Evolutionary conservation across 1,140 invertebrate species (phyloP), one percentile per base, ranked within the genome.

Genomic region (Cardiocondyla obscurior): DNA sequence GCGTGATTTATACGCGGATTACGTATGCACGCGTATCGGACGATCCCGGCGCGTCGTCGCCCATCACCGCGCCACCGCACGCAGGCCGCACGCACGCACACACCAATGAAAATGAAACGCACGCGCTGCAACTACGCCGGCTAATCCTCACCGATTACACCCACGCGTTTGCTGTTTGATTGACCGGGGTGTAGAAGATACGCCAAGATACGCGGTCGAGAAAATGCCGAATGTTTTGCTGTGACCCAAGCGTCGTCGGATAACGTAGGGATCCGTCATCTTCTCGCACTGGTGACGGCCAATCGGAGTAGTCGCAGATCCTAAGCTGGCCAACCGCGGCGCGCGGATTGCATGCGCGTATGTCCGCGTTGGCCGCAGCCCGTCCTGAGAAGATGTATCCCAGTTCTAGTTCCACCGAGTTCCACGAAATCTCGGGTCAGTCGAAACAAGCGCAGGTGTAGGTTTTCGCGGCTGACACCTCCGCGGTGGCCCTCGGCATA

Each of bases 1-100:
- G n/a, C n/a, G n/a, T n/a, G n/a, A n/a, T n/a, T 64, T 51, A 51
- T 5, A 2, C 42, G 16, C 4, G 16, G 25, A 76, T 76, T 76
- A 51, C 58, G 58, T 76, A 51, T 64, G 42, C 28, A 64, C 30
- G 42, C 42, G 60, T 36, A 76, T 64, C 73, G 19, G 28, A 51
- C 2, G 14, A 64, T 62, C 14, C 28, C 33, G 72, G 19, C 42
- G 6, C 1, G 8, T 30, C 14, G 6, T 46, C 36, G 39, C 7
- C 16, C 55, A 44, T 33, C 19, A 1, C 39, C 22, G 7, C 39
- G 25, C 8, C n/a, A 44, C 22, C 39, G 62, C 60, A 64, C 46
- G 12, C 30, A 39, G 8, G 42, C 12, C 12, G 12, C 44, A 30
- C 57, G 28, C n/a, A 53, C 25, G 30, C 33, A 49, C 44, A 28